Percentiles rank a stretch among this genome's conserved stretches.
phyloP scores from a whole-genome alignment of 2,888 invertebrate species.

The Antitype chi region DNA sequence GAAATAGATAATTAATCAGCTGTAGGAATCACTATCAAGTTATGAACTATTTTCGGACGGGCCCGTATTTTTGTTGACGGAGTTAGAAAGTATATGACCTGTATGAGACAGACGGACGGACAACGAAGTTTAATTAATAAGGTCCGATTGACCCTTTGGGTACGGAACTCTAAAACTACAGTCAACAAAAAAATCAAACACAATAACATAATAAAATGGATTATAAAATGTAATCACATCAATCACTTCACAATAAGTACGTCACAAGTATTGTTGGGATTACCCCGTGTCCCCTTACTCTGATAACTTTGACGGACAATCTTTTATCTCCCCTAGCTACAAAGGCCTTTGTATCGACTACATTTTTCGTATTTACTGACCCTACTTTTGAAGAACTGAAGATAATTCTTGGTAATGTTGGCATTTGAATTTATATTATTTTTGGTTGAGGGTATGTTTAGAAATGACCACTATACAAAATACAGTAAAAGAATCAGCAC shows the following conservation, averaged over 20 bases:
- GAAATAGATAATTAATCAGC: too few species aligned
- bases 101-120: background rate
- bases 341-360: conserved; percentile 62
- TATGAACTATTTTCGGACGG: too few species aligned
- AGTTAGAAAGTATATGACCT: background rate
- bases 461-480: background rate
- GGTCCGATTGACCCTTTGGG: background rate
- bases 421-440: conserved; percentile 25
- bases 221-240: conserved; percentile 69
- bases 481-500: too few species aligned
- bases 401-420: conserved; percentile 16
- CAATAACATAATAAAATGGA: conserved; percentile 59
- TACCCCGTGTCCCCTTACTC: conserved; percentile 56
- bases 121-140: background rate
- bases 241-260: conserved; percentile 66
- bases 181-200: conserved; percentile 41
- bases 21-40: too few species aligned
- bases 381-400: conserved; percentile 53
- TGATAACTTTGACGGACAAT: conserved; percentile 69
- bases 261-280: conserved; percentile 62
- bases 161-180: conserved; percentile 1
- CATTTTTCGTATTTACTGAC: conserved; percentile 66
- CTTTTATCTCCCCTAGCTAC: conserved; percentile 67
- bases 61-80: too few species aligned
- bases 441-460: background rate